Percentiles rank a stretch among this genome's conserved stretches.
Evolutionary conservation across 2,888 invertebrate genomes (phyloP).

Genomic region (Choreutis nemorana): DNA sequence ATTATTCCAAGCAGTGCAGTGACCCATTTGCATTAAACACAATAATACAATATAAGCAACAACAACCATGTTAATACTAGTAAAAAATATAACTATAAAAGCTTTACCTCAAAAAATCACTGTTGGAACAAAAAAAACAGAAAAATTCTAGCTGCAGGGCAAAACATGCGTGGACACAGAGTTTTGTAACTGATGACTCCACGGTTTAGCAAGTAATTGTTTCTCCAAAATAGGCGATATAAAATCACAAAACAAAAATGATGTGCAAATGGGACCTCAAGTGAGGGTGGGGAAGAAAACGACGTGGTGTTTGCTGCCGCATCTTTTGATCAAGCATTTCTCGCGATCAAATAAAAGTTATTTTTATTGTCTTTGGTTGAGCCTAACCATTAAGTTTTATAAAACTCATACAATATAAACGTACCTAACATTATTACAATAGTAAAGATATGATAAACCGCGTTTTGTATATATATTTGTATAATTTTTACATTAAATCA

Average conservation of each 20-base stretch:
- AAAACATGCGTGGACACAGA: constrained; percentile 65
- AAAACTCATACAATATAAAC: too few species aligned
- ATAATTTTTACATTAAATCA: too few species aligned
- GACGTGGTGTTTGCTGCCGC: constrained; percentile 48
- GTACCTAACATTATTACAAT: too few species aligned
- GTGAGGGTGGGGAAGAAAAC: constrained; percentile 47
- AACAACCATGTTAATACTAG: too few species aligned
- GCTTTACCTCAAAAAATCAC: constrained; percentile 20
- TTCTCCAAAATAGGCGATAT: constrained; percentile 24
- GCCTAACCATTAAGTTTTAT: too few species aligned
- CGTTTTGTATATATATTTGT: too few species aligned
- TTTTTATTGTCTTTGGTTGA: too few species aligned
- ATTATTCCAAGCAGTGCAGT: constrained; percentile 38
- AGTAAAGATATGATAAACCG: too few species aligned
- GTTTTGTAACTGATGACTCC: too few species aligned
- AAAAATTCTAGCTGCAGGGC: constrained; percentile 19
- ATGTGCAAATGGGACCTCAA: constrained; percentile 62
- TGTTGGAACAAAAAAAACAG: constrained; percentile 24
- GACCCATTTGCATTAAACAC: constrained; percentile 53
- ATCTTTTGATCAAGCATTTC: constrained; percentile 17
- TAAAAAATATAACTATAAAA: constrained; percentile 16
- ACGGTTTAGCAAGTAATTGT: constrained; percentile 23
- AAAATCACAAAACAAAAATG: constrained; percentile 24
- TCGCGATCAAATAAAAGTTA: too few species aligned
- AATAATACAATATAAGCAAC: constrained; percentile 9